These are phyloP conservation scores for Thinocorus orbignyianus DNA, from an alignment of 2,113 vertebrate species.

Conservation along the genomic window DNA sequence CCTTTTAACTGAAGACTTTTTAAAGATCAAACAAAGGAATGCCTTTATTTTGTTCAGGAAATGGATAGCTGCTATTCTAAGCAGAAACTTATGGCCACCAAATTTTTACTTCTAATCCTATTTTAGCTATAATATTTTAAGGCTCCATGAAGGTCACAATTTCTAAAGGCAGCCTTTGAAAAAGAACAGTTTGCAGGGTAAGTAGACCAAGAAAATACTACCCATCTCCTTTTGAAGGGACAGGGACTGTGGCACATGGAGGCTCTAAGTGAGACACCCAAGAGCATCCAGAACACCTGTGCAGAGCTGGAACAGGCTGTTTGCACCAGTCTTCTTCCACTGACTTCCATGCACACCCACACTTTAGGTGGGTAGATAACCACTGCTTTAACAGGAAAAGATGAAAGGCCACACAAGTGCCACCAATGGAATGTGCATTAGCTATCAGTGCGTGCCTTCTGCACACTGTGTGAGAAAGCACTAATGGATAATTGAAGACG, in stretches of 20 bases:
- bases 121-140: neutral
- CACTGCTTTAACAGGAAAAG: neutral
- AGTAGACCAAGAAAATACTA: neutral
- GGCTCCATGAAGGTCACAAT: neutral
- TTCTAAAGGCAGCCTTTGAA: neutral
- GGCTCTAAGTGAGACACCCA: neutral
- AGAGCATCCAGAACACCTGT: neutral
- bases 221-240: neutral
- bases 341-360: neutral
- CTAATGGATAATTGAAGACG: neutral
- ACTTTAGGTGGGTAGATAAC: neutral
- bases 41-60: neutral
- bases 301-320: neutral
- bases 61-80: neutral
- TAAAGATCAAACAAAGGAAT: neutral
- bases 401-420: neutral
- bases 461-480: neutral
- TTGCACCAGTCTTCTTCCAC: neutral
- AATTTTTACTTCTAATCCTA: neutral
- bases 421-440: neutral
- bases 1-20: neutral
- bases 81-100: neutral
- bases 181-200: neutral
- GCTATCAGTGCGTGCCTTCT: fast-evolving
- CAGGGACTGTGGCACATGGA: neutral